A percentile compares a stretch with the other conserved stretches of the same genome.
phyloP scores from a whole-genome alignment of 1,140 invertebrate species.

The Drosophila oshimai region DNA sequence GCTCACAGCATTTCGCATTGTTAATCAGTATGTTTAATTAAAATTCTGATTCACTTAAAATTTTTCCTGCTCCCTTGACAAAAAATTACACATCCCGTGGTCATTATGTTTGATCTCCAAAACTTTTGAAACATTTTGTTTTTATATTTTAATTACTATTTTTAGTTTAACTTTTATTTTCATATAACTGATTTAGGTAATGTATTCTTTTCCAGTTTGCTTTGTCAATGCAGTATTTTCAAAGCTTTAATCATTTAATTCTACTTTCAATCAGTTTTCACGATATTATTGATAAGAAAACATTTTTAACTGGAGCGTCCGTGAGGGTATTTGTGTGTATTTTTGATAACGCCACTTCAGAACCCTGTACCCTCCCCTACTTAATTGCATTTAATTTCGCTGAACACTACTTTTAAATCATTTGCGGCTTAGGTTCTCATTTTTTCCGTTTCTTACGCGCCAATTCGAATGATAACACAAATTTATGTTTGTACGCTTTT shows the following conservation, averaged over 20 bases:
- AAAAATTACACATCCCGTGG: too few relatives aligned
- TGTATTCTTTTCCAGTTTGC: too few relatives aligned
- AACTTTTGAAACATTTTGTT: too few relatives aligned
- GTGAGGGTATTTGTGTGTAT: not conserved
- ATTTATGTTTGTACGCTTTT: not conserved
- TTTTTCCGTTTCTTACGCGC: slow-evolving; percentile 8
- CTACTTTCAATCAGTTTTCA: not conserved
- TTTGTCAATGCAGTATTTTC: not conserved
- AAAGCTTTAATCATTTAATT: not conserved
- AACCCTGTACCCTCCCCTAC: not conserved
- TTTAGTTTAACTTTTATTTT: too few relatives aligned
- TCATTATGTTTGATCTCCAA: too few relatives aligned
- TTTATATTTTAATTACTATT: too few relatives aligned
- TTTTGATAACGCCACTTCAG: not conserved
- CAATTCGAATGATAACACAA: slow-evolving; percentile 6
- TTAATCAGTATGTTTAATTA: slow-evolving; percentile 4
- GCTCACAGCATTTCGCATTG: slow-evolving; percentile 7
- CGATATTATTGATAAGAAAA: not conserved
- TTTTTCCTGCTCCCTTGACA: too few relatives aligned
- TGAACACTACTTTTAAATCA: slow-evolving; percentile 3
- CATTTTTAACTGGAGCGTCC: too few relatives aligned
- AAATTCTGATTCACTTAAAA: not conserved
- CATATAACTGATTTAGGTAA: too few relatives aligned
- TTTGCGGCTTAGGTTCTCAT: slow-evolving; percentile 10
- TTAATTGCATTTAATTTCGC: slow-evolving; percentile 14